Percentiles rank a stretch among this genome's conserved stretches.
Evolutionary conservation across 2,888 invertebrate species (phyloP).

Genomic region (Mesorhabditis sp.): DNA sequence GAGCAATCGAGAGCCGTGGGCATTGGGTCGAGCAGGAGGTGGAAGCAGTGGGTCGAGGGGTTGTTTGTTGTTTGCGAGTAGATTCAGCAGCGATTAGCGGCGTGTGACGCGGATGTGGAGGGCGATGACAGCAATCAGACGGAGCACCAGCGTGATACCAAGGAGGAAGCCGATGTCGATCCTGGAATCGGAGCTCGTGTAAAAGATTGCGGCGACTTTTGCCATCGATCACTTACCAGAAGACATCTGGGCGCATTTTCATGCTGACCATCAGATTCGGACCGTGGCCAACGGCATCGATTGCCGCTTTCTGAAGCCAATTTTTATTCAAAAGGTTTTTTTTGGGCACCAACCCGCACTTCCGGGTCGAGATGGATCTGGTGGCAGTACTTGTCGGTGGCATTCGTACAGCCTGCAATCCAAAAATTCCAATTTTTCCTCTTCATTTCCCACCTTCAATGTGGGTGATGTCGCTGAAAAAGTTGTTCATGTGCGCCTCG

Average conservation of each 20-base stretch:
- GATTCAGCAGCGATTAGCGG: neutral
- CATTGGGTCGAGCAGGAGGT: no score
- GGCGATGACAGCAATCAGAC: slow-evolving; percentile 12
- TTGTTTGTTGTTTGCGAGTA: no score
- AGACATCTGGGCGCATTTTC: slow-evolving; percentile 15
- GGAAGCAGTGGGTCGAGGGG: no score
- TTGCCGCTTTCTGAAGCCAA: slow-evolving; percentile 10
- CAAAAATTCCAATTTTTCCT: slow-evolving; percentile 6
- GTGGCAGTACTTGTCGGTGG: no score
- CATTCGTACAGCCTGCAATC: no score
- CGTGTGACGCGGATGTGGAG: slow-evolving; percentile 17
- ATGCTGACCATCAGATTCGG: slow-evolving; percentile 10
- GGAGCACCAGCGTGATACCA: slow-evolving; percentile 16
- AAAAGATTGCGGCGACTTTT: no score
- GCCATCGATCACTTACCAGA: slow-evolving; percentile 17
- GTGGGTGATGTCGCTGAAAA: slow-evolving; percentile 45
- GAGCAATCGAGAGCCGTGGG: no score
- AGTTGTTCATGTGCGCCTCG: slow-evolving; percentile 54
- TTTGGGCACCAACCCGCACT: no score
- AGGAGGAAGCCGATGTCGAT: slow-evolving; percentile 16
- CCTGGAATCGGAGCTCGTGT: no score
- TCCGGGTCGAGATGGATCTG: no score
- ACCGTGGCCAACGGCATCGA: slow-evolving; percentile 11
- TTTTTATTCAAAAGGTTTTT: neutral
- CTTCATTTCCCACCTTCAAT: slow-evolving; percentile 26